phyloP scores from a whole-genome alignment of 2,888 invertebrate species.

The Cataglyphis altisquamis region DNA sequence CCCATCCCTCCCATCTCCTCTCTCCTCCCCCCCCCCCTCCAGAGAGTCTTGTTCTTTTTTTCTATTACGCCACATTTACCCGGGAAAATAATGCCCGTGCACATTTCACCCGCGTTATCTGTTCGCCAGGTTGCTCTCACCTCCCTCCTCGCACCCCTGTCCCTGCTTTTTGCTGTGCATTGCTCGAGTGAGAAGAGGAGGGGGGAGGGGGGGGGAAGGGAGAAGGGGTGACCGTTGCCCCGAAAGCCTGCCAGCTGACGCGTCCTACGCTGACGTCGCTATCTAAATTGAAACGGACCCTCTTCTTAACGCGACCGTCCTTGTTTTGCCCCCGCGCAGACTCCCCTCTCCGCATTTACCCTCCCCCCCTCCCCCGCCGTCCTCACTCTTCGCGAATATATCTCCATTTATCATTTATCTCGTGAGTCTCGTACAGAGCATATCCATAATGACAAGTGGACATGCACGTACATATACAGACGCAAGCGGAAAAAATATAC shows the following conservation, averaged over 20 bases:
- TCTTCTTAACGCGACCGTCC: slow-evolving; percentile 49
- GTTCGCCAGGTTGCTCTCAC: slow-evolving; percentile 58
- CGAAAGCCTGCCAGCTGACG: slow-evolving; percentile 51
- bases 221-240: slow-evolving; percentile 8
- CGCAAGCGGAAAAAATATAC: neutral
- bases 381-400: slow-evolving; percentile 46
- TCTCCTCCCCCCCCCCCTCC: too few relatives aligned
- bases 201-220: neutral
- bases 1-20: neutral
- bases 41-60: slow-evolving; percentile 54
- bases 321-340: slow-evolving; percentile 35
- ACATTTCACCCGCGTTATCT: slow-evolving; percentile 80
- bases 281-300: slow-evolving; percentile 69
- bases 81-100: slow-evolving; percentile 77
- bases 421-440: slow-evolving; percentile 55
- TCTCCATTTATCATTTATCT: slow-evolving; percentile 63
- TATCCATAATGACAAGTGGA: slow-evolving; percentile 18
- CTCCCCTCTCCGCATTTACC: slow-evolving; percentile 17
- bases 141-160: slow-evolving; percentile 47
- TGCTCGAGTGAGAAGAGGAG: slow-evolving; percentile 5
- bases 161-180: slow-evolving; percentile 58
- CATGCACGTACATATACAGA: neutral
- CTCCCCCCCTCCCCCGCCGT: neutral
- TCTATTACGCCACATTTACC: slow-evolving; percentile 78
- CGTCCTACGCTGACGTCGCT: slow-evolving; percentile 68